phyloP scores from a whole-genome alignment of 2,888 invertebrate genomes.

The Eustalomyia histrio region DNA sequence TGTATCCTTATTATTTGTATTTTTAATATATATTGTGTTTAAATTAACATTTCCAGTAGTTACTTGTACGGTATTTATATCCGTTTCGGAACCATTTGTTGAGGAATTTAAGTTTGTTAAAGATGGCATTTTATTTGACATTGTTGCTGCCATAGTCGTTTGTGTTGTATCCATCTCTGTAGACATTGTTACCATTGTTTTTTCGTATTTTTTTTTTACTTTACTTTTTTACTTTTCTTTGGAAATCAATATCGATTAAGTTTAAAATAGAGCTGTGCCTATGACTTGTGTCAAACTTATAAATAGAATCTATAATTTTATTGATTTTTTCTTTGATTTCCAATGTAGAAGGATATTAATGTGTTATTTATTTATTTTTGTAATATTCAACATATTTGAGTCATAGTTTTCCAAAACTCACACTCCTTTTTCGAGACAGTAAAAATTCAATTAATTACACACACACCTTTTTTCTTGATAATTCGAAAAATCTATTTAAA shows the following conservation, averaged over 20 bases:
- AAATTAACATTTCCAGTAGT: slow-evolving; percentile 11
- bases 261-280: slow-evolving; percentile 56
- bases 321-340: slow-evolving; percentile 1
- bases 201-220: slow-evolving; percentile 43
- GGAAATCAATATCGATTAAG: slow-evolving; percentile 48
- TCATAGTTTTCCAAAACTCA: slow-evolving; percentile 42
- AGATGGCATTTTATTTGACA: slow-evolving; percentile 50
- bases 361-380: slow-evolving; percentile 32
- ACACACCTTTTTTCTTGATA: slow-evolving; percentile 39
- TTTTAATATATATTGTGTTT: slow-evolving; percentile 8
- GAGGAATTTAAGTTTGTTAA: slow-evolving; percentile 67
- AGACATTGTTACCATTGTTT: slow-evolving; percentile 80
- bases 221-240: neutral
- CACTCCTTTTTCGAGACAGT: neutral
- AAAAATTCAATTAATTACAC: slow-evolving; percentile 41
- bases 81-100: slow-evolving; percentile 48
- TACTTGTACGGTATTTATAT: slow-evolving; percentile 19
- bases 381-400: slow-evolving; percentile 55
- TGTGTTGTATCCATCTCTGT: slow-evolving; percentile 79
- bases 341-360: neutral
- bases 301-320: slow-evolving; percentile 14
- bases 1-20: neutral
- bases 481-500: slow-evolving; percentile 3
- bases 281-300: slow-evolving; percentile 46
- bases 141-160: slow-evolving; percentile 68